Conservation (phyloP, 1,140 invertebrate genomes). For the Matsumurasca onukii region DNA sequence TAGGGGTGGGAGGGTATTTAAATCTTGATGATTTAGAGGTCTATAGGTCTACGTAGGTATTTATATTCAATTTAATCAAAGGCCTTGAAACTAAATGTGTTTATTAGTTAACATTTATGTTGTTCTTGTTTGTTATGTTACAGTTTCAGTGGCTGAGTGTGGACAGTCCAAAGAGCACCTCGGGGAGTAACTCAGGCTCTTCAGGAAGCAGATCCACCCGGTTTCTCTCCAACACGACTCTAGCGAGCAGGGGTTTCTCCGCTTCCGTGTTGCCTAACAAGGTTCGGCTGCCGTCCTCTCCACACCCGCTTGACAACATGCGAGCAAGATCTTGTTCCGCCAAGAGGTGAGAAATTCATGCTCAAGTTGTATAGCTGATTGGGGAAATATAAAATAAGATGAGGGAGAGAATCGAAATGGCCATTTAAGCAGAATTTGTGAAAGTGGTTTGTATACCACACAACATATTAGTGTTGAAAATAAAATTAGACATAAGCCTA, state of each 20-base stretch:
- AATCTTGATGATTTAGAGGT: neutral
- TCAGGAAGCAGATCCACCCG: neutral
- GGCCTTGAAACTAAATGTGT: neutral
- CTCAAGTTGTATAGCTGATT: neutral
- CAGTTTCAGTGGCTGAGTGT: constrained; percentile 8
- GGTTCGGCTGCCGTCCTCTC: neutral
- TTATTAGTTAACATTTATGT: neutral
- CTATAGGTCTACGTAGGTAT: neutral
- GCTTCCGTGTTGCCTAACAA: neutral
- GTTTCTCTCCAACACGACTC: neutral
- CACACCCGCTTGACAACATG: neutral
- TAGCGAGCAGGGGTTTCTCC: neutral
- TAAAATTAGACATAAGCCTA: too few relatives aligned
- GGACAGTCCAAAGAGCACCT: neutral
- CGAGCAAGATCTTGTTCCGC: neutral
- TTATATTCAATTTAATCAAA: neutral
- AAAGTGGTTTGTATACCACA: too few relatives aligned
- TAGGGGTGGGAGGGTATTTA: neutral
- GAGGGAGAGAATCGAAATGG: too few relatives aligned
- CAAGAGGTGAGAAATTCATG: neutral
- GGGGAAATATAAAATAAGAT: too few relatives aligned
- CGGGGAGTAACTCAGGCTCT: neutral
- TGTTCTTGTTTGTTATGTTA: neutral
- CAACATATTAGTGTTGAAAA: too few relatives aligned
- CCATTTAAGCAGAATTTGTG: too few relatives aligned